Evolutionary conservation across 2,113 vertebrate genomes (phyloP), one percentile per base, ranked within the genome.

Genomic region (Myiopsitta monachus): DNA sequence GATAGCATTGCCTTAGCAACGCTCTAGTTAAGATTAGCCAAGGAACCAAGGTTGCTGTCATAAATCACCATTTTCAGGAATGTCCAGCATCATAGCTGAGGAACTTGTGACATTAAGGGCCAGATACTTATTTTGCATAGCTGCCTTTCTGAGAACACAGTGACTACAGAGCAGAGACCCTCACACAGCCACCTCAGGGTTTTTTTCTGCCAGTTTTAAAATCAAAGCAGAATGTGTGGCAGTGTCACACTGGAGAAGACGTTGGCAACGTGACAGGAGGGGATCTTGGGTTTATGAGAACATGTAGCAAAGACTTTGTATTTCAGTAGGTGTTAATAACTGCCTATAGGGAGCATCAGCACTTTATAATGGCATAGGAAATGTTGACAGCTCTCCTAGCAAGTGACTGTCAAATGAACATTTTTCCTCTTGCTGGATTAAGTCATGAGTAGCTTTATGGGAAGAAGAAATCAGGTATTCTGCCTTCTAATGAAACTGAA

Each of bases 1-100:
- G 74, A 77, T 95, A 83, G 49, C 94, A 96, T 96, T 96, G 92
- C 95, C 96, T 84, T 97, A 95, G 96, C 94, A 97, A 96, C 77
- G 27, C 83, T 95, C 88, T 76, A 66, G 81, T 96, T 96, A 85
- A 85, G 83, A 87, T 92, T 73, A 94, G 52, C 74, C n/a, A 33
- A 61, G 54, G 69, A 95, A 87, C 47, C 31, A 57, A 39, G 62
- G 80, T 46, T 94, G 95, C 83, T 92, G 52, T 66, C 74, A 69
- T 89, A 89, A 82, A 84, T 79, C 77, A 79, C 55, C 21, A 27
- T 85, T 78, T 95, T 82, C 68, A 57, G 31, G 24, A 22, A 41
- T 36, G 90, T 86, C 92, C 92, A 82, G 62, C 44, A 46, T 28
- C 13, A 30, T 3, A 72, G 54, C 49, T 67, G 52, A 91, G 57